Conservation (phyloP, 2,888 invertebrate species). For the Ectemnius continuus region DNA sequence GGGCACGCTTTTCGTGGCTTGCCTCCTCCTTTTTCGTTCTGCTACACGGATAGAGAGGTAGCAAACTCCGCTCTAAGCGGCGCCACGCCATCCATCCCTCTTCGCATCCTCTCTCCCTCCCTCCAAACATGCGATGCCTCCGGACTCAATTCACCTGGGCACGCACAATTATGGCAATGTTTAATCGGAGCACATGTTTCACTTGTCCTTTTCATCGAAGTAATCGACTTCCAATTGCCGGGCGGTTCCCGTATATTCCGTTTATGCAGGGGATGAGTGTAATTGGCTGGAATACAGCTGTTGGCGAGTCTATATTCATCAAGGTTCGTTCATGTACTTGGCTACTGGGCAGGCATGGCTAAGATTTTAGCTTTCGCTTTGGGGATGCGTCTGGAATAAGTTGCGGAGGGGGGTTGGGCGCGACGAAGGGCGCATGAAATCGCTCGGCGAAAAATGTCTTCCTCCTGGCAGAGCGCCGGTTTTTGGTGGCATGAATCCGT, state of each 20-base stretch:
- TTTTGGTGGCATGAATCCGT: slow-evolving; percentile 53
- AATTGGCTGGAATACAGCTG: too few species aligned
- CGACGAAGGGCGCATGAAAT: slow-evolving; percentile 12
- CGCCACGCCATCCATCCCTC: neutral
- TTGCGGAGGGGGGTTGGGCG: too few species aligned
- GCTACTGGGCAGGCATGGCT: too few species aligned
- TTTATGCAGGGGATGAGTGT: too few species aligned
- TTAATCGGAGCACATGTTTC: neutral
- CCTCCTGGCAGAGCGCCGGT: neutral
- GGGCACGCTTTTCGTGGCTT: slow-evolving; percentile 26
- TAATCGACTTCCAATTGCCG: neutral
- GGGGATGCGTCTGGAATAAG: too few species aligned
- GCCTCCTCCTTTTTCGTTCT: slow-evolving; percentile 23
- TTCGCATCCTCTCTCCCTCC: neutral
- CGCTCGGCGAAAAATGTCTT: neutral
- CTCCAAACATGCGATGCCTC: neutral
- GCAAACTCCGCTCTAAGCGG: neutral
- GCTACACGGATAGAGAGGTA: slow-evolving; percentile 30
- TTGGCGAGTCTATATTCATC: too few species aligned
- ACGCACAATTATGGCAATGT: slow-evolving; percentile 22
- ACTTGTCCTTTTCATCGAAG: neutral
- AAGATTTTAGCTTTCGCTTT: too few species aligned
- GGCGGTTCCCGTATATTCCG: neutral
- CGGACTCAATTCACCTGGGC: slow-evolving; percentile 4
- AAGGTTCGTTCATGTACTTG: too few species aligned